A percentile compares a stretch with the other conserved stretches of the same genome.
phyloP scores from a whole-genome alignment of 2,113 vertebrate species.

The Camelus dromedarius region DNA sequence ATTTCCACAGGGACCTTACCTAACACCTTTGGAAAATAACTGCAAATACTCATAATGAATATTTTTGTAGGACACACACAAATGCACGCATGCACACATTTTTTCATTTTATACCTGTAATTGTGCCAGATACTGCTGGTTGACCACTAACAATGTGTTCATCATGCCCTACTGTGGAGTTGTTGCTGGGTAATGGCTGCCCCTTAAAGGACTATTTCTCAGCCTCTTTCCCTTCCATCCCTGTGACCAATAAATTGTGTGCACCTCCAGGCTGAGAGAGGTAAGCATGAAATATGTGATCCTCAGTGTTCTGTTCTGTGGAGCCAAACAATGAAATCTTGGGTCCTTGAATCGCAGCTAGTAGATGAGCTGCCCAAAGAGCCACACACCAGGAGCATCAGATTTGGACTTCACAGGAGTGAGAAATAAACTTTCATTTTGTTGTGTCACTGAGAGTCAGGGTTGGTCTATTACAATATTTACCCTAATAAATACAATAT shows the following conservation, averaged over 20 bases:
- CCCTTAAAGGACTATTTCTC: neutral
- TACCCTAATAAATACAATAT: neutral
- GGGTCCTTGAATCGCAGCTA: neutral
- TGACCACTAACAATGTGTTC: neutral
- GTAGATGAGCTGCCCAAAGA: neutral
- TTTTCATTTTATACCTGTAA: neutral
- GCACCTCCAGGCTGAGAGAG: neutral
- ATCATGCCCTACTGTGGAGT: neutral
- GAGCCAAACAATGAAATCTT: neutral
- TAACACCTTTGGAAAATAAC: neutral
- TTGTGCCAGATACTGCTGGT: neutral
- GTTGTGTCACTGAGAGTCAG: neutral
- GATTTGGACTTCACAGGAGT: neutral
- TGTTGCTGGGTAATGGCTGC: neutral
- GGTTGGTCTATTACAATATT: neutral
- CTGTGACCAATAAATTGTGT: neutral
- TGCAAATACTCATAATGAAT: neutral
- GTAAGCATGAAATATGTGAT: neutral
- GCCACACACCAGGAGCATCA: neutral
- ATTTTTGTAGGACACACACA: neutral
- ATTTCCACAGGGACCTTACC: neutral
- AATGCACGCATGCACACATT: fast-evolving
- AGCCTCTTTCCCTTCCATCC: fast-evolving
- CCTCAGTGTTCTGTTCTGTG: neutral
- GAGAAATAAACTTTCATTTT: neutral